Evolutionary conservation across 1,140 invertebrate genomes (phyloP), one percentile per base, ranked within the genome.

Genomic region (Diabrotica undecimpunctata): DNA sequence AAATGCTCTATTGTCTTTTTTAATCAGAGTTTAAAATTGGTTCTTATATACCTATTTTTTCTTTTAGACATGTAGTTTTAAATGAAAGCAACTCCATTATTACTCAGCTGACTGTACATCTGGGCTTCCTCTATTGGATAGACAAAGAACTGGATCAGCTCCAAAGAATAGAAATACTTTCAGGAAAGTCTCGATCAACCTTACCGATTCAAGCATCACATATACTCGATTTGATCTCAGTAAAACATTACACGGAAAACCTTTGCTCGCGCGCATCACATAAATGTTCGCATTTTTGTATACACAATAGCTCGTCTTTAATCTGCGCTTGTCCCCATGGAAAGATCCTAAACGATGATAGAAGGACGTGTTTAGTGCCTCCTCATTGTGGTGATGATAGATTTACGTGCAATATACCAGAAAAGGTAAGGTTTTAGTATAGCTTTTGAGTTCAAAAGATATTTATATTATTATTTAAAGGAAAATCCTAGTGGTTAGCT

Each of bases 311-410:
- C 9, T 75, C 71, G 7, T 66, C 11, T 39, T 70, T 71, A 11
- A 76, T 86, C 72, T 95, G 95, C 77, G 86, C 88, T 12, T 94
- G 92, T 80, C 90, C 94, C 38, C 83, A 87, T 65, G 87, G 88
- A 56, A 79, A 91, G 57, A 87, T 88, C 68, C 74, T 95, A 87
- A 57, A 79, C 91, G 85, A 89, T 7, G 88, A 91, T 72, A 81
- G 84, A 61, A 83, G 82, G 60, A 87, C 85, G 5, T 96, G 94
- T 70, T 81, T 85, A 10, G 81, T 85, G 6, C 81, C 87, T 3
- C 90, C 91, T 2, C 87, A 86, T 6, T 97, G 95, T 78, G 86
- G 86, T 3, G 81, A 84, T 0, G 87, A 90, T 73, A 85, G 91
- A 71, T 96, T 95, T 74, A 87, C 87, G 0, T 97, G 95, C 73